phyloP scores from a whole-genome alignment of 1,140 invertebrate genomes.

The Ips typographus region DNA sequence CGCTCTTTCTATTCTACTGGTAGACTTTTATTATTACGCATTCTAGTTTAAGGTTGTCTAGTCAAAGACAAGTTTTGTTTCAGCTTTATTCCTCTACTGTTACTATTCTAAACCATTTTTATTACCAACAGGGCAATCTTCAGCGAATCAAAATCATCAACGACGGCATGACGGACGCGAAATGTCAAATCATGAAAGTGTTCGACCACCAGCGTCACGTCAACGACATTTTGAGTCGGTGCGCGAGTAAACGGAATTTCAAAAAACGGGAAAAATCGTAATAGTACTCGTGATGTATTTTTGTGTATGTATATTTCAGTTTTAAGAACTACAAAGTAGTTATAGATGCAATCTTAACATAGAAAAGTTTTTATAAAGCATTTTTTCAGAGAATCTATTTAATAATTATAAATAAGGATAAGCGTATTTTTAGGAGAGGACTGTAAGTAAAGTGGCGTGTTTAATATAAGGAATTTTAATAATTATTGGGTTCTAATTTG shows the following conservation, averaged over 20 bases:
- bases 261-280: constrained; percentile 78
- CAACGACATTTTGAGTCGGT: constrained; percentile 84
- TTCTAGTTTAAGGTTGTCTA: too few species aligned
- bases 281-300: constrained; percentile 15
- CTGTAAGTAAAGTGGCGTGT: constrained; percentile 16
- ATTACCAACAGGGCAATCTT: constrained; percentile 93
- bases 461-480: constrained; percentile 29
- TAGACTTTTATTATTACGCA: too few species aligned
- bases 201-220: constrained; percentile 89
- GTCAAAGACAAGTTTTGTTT: too few species aligned
- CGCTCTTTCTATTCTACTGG: too few species aligned
- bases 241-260: constrained; percentile 85
- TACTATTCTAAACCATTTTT: too few species aligned
- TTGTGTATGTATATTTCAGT: constrained; percentile 21
- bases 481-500: too few species aligned
- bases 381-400: constrained; percentile 25
- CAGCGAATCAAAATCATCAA: constrained; percentile 91
- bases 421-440: constrained; percentile 24
- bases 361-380: constrained; percentile 31
- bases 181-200: constrained; percentile 82
- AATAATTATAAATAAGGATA: constrained; percentile 22
- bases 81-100: too few species aligned
- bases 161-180: constrained; percentile 87
- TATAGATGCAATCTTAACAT: constrained; percentile 29
- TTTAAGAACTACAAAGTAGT: constrained; percentile 31